Evolutionary conservation across 2,797 vertebrate species (phyloP).

Genomic region (Syngnathus rostellatus): DNA sequence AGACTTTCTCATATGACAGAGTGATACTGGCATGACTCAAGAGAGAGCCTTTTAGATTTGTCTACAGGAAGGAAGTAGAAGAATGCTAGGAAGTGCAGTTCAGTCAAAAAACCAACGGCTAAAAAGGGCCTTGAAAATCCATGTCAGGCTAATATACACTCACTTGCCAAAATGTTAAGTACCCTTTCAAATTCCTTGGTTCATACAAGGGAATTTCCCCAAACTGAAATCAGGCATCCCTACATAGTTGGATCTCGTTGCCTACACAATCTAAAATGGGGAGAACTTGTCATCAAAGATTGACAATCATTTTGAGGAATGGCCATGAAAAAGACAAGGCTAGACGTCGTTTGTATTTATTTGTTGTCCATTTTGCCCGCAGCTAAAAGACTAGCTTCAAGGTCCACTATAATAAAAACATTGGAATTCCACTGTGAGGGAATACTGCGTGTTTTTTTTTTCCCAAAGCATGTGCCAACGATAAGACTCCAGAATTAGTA

Average conservation of each 20-base stretch:
- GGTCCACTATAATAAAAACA: not conserved
- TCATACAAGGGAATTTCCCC: not conserved
- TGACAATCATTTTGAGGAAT: not conserved
- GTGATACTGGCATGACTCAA: slow-evolving; percentile 2
- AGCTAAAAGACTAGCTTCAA: not conserved
- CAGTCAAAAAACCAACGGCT: slow-evolving; percentile 28
- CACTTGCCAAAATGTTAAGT: not conserved
- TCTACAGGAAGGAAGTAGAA: slow-evolving; percentile 59
- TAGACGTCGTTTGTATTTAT: not conserved
- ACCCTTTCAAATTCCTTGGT: not conserved
- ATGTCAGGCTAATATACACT: not conserved
- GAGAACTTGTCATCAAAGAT: no score
- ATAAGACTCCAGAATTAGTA: slow-evolving; percentile 8
- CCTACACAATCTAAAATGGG: not conserved
- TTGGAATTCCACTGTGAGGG: not conserved
- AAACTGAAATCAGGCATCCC: not conserved
- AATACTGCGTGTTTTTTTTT: slow-evolving; percentile 1
- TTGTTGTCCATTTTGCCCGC: not conserved
- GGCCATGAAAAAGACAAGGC: not conserved
- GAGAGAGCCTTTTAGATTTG: slow-evolving; percentile 28
- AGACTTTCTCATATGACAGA: slow-evolving; percentile 20
- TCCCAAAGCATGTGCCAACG: not conserved
- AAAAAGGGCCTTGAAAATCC: slow-evolving; percentile 24
- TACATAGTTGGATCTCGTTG: not conserved
- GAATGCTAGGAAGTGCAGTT: slow-evolving; percentile 58